Evolutionary conservation across 2,888 invertebrate species (phyloP).

Genomic region (Gortyna flavago): DNA sequence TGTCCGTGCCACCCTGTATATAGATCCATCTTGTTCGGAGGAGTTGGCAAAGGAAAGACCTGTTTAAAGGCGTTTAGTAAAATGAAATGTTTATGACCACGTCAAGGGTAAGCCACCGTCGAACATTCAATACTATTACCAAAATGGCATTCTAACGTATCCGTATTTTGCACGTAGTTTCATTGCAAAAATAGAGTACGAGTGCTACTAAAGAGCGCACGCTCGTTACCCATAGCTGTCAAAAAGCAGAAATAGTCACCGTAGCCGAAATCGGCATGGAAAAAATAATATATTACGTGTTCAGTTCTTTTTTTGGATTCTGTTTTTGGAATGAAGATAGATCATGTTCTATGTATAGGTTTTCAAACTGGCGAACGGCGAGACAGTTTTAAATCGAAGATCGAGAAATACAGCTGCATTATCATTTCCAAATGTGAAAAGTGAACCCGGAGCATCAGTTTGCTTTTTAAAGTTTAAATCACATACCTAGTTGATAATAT

Average conservation of each 20-base stretch:
- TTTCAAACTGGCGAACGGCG: neutral
- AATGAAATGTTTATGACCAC: neutral
- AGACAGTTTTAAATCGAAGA: neutral
- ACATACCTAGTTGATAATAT: too few species aligned
- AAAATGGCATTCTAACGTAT: neutral
- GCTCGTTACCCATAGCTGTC: neutral
- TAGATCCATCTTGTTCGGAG: neutral
- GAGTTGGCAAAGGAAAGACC: neutral
- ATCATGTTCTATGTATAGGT: constrained; percentile 1
- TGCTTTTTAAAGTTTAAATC: neutral
- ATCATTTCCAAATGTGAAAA: neutral
- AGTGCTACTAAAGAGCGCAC: neutral
- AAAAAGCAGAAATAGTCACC: neutral
- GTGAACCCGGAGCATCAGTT: neutral
- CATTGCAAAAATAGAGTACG: neutral
- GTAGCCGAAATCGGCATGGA: neutral
- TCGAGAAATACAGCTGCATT: neutral
- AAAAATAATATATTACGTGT: neutral
- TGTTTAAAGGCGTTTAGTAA: neutral
- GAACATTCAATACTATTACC: neutral
- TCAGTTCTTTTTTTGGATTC: too few species aligned
- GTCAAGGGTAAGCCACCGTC: neutral
- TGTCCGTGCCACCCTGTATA: neutral
- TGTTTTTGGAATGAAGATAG: neutral
- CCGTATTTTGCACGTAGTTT: neutral